Base-by-base conservation (phyloP, 2,797 vertebrate species). In the Hydrophis major region DNA sequence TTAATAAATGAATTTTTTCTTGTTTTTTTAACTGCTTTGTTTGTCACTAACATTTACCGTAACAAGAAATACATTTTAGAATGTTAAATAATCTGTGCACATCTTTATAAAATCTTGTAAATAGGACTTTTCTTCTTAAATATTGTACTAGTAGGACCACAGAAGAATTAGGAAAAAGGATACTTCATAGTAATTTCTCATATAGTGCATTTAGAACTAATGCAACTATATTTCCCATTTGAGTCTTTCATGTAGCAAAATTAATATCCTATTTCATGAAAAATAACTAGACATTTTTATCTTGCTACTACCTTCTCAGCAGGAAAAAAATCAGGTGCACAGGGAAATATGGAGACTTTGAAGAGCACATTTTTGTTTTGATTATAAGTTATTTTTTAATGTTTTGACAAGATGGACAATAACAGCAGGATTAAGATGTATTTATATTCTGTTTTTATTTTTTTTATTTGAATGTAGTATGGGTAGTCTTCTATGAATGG, bases 1-100 rank as follows among this genome's bases (percentile, higher is more conserved):
- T 90, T 91, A 96, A 95, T 96, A 96, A 96, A 96, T 92, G 42
- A 83, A 59, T 16, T 22, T 4, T 50, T 94, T 93, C 60, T 37
- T 90, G 10, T 6, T 50, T 22, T 53, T 92, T 60, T 78, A 42
- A 53, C 4, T 57, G 22, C 32, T 59, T 69, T 63, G 83, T 55
- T 6, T 22, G 53, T n/a, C 7, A 90, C 32, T 12, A 0, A 0
- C 93, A 91, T 93, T 53, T 93, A 55, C 27, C 22, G 18, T 53
- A 93, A 55, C 55, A 89, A 50, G 16, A 90, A 50, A 11, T 37
- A 8, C 1, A 92, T 86, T 50, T 25, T 90, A 91, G 28, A 91
- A 61, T 50, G 7, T 74, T 69, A 42, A 37, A 60, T 22, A 60
- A 60, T 14, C 50, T 10, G 8, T 59, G 28, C 6, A 66, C 32